A percentile compares a stretch with the other conserved stretches of the same genome.
phyloP scores from a whole-genome alignment of 2,888 invertebrate genomes.

The Brenthis daphne region DNA sequence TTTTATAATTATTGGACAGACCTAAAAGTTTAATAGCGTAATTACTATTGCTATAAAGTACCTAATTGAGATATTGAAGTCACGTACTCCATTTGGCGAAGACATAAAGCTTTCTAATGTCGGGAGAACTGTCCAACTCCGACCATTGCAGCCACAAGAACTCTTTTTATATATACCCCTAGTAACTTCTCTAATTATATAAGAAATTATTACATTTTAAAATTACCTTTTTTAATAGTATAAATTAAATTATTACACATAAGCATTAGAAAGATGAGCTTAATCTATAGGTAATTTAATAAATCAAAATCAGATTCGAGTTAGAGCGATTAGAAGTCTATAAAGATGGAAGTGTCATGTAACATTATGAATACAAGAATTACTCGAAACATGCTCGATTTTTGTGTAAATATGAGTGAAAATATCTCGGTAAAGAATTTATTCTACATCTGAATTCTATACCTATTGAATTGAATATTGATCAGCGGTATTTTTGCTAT shows the following conservation, averaged over 20 bases:
- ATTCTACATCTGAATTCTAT: no score
- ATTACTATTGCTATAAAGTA: constrained; percentile 47
- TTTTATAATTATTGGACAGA: neutral
- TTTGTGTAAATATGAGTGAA: no score
- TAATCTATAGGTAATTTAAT: no score
- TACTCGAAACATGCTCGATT: no score
- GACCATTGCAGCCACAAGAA: constrained; percentile 57
- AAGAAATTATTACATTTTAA: constrained; percentile 31
- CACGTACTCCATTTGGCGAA: constrained; percentile 66
- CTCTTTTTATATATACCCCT: constrained; percentile 32
- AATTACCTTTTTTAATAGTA: constrained; percentile 15
- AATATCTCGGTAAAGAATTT: no score
- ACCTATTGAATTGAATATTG: no score
- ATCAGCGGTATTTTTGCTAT: no score
- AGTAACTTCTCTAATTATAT: constrained; percentile 31
- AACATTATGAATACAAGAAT: no score
- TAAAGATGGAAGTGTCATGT: no score
- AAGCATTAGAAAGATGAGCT: no score
- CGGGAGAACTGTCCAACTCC: constrained; percentile 69
- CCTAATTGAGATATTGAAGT: constrained; percentile 59
- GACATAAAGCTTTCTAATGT: constrained; percentile 71
- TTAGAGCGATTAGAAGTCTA: no score
- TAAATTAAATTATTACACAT: neutral
- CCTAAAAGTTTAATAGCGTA: constrained; percentile 32
- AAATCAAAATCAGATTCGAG: no score